Evolutionary conservation across 2,113 vertebrate genomes (phyloP), one percentile per base, ranked within the genome.

Genomic region (Progne subis): DNA sequence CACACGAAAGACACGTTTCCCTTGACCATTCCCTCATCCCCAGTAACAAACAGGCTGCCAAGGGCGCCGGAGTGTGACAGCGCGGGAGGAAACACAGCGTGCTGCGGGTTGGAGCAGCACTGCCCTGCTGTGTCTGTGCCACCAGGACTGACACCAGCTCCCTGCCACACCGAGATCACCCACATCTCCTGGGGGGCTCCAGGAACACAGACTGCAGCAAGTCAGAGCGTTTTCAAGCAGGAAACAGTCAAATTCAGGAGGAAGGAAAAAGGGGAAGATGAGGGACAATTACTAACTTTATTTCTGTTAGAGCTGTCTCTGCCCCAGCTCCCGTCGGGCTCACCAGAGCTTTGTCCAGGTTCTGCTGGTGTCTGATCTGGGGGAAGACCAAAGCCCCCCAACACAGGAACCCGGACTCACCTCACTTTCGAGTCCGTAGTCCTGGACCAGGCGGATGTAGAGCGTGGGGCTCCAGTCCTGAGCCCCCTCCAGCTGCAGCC

Each of bases 401-500:
- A 2, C 12, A 21, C 7, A 18, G 47, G 34, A 55, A 15, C 9
- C 12, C 88, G 31, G 2, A 47, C 96, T 39, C 75, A 99, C 99
- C 98, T 99, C 99, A 4, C 98, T 99, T 92, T 99, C 99, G 68
- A 99, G 98, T 2, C 99, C 99, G 3, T 99, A 99, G 97, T 99
- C 99, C 81, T 99, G 99, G 69, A 99, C 99, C 96, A 99, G 96
- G 29, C 99, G 98, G 86, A 99, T 99, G 97, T 99, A 99, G 71
- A 99, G 98, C 0, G 99, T 99, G 10, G 99, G 99, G 47, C 98
- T 99, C 99, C 99, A 99, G 76, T 98, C 98, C 80, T 98, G 98
- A 10, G 98, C 99, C 10, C 99, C 99, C 46, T 99, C 99, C 28
- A 99, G 98, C 96, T 97, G 97, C 89, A 99, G 98, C 3, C 99